These are phyloP conservation scores for Nemoura dubitans DNA, from an alignment of 2,888 invertebrate species.

Conservation along the genomic window DNA sequence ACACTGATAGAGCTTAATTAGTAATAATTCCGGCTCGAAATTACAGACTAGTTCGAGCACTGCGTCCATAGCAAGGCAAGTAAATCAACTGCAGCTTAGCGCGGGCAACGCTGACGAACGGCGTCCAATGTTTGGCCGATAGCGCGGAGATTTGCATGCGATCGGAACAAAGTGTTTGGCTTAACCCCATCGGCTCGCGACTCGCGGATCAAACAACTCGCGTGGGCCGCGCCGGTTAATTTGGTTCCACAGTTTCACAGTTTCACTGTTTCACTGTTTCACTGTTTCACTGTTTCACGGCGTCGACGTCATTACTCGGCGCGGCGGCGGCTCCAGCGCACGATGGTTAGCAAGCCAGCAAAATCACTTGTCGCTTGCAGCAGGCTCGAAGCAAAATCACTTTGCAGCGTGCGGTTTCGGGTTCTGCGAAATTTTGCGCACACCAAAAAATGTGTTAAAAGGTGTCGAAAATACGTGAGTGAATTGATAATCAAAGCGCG, in stretches of 20 bases:
- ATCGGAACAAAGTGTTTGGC: neutral
- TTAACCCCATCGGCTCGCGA: neutral
- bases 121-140: neutral
- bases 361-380: neutral
- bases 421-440: neutral
- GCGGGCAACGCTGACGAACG: neutral
- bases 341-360: neutral
- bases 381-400: neutral
- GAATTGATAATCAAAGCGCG: neutral
- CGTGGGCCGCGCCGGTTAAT: no score
- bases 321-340: neutral
- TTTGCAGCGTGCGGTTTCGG: neutral
- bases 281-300: no score
- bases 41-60: neutral
- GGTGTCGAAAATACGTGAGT: neutral
- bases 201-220: neutral
- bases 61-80: no score
- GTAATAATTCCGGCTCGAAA: neutral
- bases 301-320: no score
- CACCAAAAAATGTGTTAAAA: neutral
- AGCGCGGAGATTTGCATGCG: neutral
- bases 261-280: no score
- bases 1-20: constrained; percentile 32
- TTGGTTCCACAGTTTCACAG: no score
- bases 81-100: neutral